These are phyloP conservation scores for Tipula helvola DNA, from an alignment of 2,888 invertebrate genomes.

Conservation along the genomic window DNA sequence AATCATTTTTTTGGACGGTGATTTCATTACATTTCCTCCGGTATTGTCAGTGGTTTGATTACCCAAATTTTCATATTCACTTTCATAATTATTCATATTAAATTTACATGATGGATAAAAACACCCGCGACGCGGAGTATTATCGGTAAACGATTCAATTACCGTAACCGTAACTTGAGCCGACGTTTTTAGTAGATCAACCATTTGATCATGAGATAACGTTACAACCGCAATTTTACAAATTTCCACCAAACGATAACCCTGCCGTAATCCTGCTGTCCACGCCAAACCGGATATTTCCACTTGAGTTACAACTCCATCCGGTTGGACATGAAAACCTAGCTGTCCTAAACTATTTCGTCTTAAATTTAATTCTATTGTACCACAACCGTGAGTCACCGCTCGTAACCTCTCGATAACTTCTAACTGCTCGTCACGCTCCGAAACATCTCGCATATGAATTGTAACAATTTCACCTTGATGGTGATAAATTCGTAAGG, in stretches of 20 bases:
- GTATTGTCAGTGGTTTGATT: slow-evolving; percentile 26
- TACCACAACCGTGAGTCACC: slow-evolving; percentile 65
- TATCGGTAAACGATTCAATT: slow-evolving; percentile 57
- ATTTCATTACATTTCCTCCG: slow-evolving; percentile 25
- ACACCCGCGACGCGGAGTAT: slow-evolving; percentile 55
- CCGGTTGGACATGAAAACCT: slow-evolving; percentile 83
- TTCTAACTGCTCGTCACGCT: slow-evolving; percentile 57
- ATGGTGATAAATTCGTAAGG: slow-evolving; percentile 76
- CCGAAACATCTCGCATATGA: slow-evolving; percentile 57
- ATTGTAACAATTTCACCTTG: slow-evolving; percentile 86
- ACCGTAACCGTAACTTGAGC: slow-evolving; percentile 74
- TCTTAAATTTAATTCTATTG: slow-evolving; percentile 67
- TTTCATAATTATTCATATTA: slow-evolving; percentile 45
- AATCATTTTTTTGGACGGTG: slow-evolving; percentile 18
- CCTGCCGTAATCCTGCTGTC: slow-evolving; percentile 77
- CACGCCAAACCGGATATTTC: slow-evolving; percentile 33
- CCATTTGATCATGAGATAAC: slow-evolving; percentile 82
- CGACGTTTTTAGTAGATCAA: slow-evolving; percentile 81
- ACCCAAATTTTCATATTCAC: slow-evolving; percentile 53
- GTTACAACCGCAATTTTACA: slow-evolving; percentile 83
- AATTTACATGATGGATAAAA: slow-evolving; percentile 51
- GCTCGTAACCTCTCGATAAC: slow-evolving; percentile 67
- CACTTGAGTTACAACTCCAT: slow-evolving; percentile 78
- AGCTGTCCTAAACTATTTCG: slow-evolving; percentile 74
- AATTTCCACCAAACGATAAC: slow-evolving; percentile 82